Evolutionary conservation across 2,113 vertebrate genomes (phyloP), one percentile per base, ranked within the genome.

Genomic region (Cynopterus brachyotis): DNA sequence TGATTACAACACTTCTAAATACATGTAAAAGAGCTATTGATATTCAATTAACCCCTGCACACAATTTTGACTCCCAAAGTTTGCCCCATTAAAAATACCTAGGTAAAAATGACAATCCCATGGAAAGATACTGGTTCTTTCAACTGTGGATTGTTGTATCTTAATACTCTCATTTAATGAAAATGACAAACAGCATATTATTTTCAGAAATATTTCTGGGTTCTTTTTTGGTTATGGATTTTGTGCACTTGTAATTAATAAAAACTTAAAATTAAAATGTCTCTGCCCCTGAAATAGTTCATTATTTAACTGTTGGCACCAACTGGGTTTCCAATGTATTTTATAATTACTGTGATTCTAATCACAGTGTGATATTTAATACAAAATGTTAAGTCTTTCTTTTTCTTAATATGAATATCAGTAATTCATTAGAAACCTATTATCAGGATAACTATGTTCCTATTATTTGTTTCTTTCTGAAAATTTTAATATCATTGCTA

Each of bases 401-500:
- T 97, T 84, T 97, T 97, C 92, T 92, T 94, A 97, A 97, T 79
- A 89, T 72, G 16, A 97, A 95, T 81, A 86, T 89, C 53, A 95
- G 60, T 82, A 95, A 98, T 96, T 96, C 78, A 96, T 98, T 73
- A 97, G 66, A 97, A 94, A 69, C 30, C 82, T 98, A 95, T 85
- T 97, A 93, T 97, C 96, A 97, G 83, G 88, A 98, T 80, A 81
- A 67, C 91, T 91, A 79, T 60, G 35, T 82, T 97, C 13, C 55
- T n/a, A 97, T 97, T 67, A 96, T 97, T 95, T 97, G 93, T 98
- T 98, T 81, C 91, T 97, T 97, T 97, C 87, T 89, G 60, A 97
- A 59, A 98, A 97, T 97, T 92, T 17, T 35, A 97, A 78, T 97
- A 94, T 88, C 45, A 95, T 95, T 96, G 83, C 82, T 96, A 97